Base-by-base conservation (phyloP, 2,888 invertebrate genomes). In the Rhogogaster chlorosoma region DNA sequence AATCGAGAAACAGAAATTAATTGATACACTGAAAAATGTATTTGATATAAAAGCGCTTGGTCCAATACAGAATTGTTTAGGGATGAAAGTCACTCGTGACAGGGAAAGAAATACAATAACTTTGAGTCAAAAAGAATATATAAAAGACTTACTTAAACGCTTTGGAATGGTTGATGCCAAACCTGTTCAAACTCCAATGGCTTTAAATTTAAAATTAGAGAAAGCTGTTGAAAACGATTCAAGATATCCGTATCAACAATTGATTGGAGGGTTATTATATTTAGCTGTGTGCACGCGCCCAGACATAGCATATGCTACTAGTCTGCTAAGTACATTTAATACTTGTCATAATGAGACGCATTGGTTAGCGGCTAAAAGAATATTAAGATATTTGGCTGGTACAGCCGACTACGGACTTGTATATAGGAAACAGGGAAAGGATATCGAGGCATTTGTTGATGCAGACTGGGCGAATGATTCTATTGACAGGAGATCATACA, bases 381-480 rank as follows among this genome's bases (percentile, higher is more conserved):
- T 90, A 7, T n/a, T 87, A 0, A 84, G 88, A 26, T 91, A 90
- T 49, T 78, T 90, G 36, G 89, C 86, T 61, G 86, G 85, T 71
- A 89, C 89, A 15, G 80, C 26, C 45, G 36, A 87, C 18, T 84
- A 84, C 9, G 85, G 86, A 78, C 78, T 89, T 4, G 32, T 26
- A 45, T 83, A 87, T 1, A 84, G 77, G 84, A 38, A 80, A 36
- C 5, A 18, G 2, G 71, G 71, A 85, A 32, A 57, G 80, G 70
- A 26, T 15, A 29, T 88, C 0, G 32, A 84, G 57, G 89, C 87
- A 67, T 92, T 89, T 86, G 89, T 88, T 90, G 93, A 92, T 86
- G 91, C 91, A 53, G 89, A 89, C 87, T 92, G 90, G 91, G 91
- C 91, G 10, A 89, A 91, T 70, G 87, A 91, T 78, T 84, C 85